Conservation (phyloP, 2,113 vertebrate genomes). For the Monopterus albus region DNA sequence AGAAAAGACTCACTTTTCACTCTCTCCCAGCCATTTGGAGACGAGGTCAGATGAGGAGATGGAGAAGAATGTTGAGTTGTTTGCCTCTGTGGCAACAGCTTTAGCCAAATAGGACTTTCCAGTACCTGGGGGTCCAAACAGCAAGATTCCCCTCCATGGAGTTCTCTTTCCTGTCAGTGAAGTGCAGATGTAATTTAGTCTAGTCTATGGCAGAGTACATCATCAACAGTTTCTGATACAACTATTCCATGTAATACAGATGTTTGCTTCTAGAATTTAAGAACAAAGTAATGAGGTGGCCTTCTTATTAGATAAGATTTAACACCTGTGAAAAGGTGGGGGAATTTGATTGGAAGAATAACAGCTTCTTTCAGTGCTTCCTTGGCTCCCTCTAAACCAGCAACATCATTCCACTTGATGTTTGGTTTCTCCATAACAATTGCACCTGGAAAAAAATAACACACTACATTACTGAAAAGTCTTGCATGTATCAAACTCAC, state of each 20-base stretch:
- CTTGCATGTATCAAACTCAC: not conserved
- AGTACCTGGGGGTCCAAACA: constrained; percentile 98
- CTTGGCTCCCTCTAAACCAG: constrained; percentile 96
- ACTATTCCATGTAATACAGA: not conserved
- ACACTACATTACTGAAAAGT: not conserved
- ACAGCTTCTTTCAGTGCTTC: constrained; percentile 98
- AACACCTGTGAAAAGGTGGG: constrained; percentile 96
- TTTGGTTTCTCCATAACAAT: constrained; percentile 98
- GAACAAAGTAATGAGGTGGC: not conserved
- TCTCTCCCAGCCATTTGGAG: constrained; percentile 99
- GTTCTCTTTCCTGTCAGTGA: constrained; percentile 91
- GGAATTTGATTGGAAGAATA: constrained; percentile 98
- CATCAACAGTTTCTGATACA: not conserved
- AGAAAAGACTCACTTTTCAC: constrained; percentile 91
- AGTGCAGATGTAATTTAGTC: constrained; percentile 3
- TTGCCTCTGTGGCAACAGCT: constrained; percentile 97
- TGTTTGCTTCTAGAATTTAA: not conserved
- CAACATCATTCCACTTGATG: constrained; percentile 95
- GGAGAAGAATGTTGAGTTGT: constrained; percentile 98
- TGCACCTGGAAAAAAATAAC: constrained; percentile 83
- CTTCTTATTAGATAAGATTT: not conserved
- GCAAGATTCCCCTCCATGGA: constrained; percentile 95
- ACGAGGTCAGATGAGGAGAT: constrained; percentile 97
- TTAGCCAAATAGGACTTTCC: constrained; percentile 98
- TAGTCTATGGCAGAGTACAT: not conserved